phyloP scores from a whole-genome alignment of 2,888 invertebrate species.

The Camptogramma bilineatum region DNA sequence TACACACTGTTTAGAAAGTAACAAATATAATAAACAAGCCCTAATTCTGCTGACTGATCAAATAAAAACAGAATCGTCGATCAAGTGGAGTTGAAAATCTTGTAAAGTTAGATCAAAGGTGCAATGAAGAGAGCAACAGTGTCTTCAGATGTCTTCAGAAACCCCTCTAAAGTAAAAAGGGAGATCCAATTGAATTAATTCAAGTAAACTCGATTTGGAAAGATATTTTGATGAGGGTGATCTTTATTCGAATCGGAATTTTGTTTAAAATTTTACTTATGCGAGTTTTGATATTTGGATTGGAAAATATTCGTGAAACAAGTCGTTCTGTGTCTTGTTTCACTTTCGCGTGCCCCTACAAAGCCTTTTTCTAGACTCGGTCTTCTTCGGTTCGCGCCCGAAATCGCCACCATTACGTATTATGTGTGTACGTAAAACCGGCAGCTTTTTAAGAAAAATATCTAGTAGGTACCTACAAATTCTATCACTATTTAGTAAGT shows the following conservation, averaged over 20 bases:
- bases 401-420: too few relatives aligned
- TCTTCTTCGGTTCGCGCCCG: too few relatives aligned
- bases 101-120: slow-evolving; percentile 69
- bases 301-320: too few relatives aligned
- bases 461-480: too few relatives aligned
- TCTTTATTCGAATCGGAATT: slow-evolving; percentile 12
- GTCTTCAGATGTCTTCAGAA: slow-evolving; percentile 37
- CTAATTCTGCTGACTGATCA: slow-evolving; percentile 44
- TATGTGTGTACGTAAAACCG: too few relatives aligned
- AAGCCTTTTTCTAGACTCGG: too few relatives aligned
- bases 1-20: too few relatives aligned
- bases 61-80: slow-evolving; percentile 62
- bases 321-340: too few relatives aligned
- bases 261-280: neutral
- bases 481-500: too few relatives aligned
- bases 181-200: slow-evolving; percentile 48
- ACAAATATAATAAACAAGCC: too few relatives aligned
- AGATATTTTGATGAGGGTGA: slow-evolving; percentile 32
- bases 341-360: too few relatives aligned
- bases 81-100: slow-evolving; percentile 69
- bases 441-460: too few relatives aligned
- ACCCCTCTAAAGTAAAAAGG: slow-evolving; percentile 39
- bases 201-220: slow-evolving; percentile 37
- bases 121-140: slow-evolving; percentile 44
- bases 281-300: neutral